A percentile compares a stretch with the other conserved stretches of the same genome.
Conservation (phyloP, 2,113 vertebrate species). For the Dipodomys stephensi region DNA sequence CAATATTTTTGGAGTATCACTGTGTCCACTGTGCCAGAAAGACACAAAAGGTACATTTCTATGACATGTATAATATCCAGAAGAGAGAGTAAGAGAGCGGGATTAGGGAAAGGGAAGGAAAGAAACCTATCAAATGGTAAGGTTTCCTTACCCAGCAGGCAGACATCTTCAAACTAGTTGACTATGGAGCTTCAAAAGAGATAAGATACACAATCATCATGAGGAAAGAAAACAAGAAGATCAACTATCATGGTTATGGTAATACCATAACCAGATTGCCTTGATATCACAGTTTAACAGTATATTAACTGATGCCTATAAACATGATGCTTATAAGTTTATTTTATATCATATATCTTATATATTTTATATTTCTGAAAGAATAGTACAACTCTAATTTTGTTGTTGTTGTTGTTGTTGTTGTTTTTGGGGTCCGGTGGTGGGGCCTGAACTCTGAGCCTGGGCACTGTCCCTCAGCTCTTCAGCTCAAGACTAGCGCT, state of each 20-base stretch:
- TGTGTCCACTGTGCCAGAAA: no score
- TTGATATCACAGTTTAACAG: background rate
- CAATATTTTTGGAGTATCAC: no score
- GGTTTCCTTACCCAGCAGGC: background rate
- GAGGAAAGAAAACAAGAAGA: background rate
- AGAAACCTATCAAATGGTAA: background rate
- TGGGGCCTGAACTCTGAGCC: no score
- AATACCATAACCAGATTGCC: background rate
- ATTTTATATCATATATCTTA: background rate
- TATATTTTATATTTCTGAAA: constrained; percentile 35
- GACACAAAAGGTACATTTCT: no score
- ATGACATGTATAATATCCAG: no score
- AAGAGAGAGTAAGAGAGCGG: background rate
- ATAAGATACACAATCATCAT: background rate
- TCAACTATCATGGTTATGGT: background rate
- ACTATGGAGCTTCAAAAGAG: background rate
- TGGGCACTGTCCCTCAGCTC: no score
- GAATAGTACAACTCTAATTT: background rate
- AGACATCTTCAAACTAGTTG: background rate
- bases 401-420: no score
- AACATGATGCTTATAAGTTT: background rate
- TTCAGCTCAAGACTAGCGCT: no score
- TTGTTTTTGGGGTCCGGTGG: no score
- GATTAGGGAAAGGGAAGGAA: background rate
- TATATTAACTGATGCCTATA: background rate